A percentile compares a stretch with the other conserved stretches of the same genome.
phyloP scores from a whole-genome alignment of 2,888 invertebrate genomes.

The Drosophila mercatorum region DNA sequence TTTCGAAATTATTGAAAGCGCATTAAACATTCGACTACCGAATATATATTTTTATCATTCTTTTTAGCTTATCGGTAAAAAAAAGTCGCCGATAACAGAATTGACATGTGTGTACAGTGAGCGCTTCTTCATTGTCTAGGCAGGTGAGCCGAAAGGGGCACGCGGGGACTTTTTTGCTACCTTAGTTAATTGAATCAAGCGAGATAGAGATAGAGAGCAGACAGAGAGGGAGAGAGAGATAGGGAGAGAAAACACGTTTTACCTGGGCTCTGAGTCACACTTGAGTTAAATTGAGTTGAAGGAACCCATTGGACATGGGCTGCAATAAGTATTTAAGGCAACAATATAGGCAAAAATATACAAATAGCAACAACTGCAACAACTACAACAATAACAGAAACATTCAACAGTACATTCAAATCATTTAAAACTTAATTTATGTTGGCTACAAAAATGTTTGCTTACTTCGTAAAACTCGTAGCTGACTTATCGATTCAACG shows the following conservation, averaged over 20 bases:
- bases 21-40: background rate
- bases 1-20: constrained; percentile 3
- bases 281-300: constrained; percentile 70
- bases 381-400: constrained; percentile 9
- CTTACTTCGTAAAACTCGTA: constrained; percentile 19
- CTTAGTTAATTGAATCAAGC: constrained; percentile 48
- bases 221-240: constrained; percentile 3
- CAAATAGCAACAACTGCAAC: background rate
- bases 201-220: constrained; percentile 1
- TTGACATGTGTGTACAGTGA: constrained; percentile 54
- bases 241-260: constrained; percentile 67
- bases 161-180: background rate
- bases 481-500: constrained; percentile 44
- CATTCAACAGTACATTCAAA: constrained; percentile 26
- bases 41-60: constrained; percentile 25
- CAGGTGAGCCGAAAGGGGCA: background rate
- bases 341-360: background rate
- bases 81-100: constrained; percentile 58
- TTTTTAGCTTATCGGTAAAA: constrained; percentile 40
- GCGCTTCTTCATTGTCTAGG: constrained; percentile 51
- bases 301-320: constrained; percentile 48
- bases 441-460: constrained; percentile 12
- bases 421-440: constrained; percentile 52
- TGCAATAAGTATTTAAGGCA: constrained; percentile 27
- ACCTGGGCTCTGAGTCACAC: constrained; percentile 70